Base-by-base conservation (phyloP, 2,797 vertebrate species). In the Lepus oiostolus region DNA sequence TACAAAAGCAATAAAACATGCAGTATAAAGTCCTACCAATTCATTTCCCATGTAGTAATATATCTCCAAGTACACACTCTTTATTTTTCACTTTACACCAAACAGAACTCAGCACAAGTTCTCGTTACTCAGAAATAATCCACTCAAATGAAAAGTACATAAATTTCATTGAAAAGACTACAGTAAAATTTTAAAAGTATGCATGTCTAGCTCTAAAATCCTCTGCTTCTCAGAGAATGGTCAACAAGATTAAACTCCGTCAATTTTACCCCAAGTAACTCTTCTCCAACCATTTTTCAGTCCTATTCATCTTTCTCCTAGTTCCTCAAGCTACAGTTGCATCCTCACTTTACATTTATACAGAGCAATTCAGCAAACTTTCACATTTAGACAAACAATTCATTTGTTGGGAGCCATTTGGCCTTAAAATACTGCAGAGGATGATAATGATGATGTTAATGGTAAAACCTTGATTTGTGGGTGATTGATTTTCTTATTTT, bases 81-180 rank as follows among this genome's bases (percentile, higher is more conserved):
- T 74, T 47, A 47, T 11, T 80, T 13, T 81, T 32, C 10, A 54
- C 4, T 93, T 71, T 50, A 12, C 16, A 30, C 9, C 32, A 68
- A 79, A 74, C 14, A 85, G 13, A 85, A 74, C 7, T 77, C n/a
- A 63, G 65, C 9, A 11, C 5, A 13, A 72, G 7, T 38, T 93
- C 74, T 32, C 14, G 35, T 72, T 38, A 80, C 14, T 22, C 42
- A 60, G 83, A 90, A 79, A 85, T 79, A 86, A 90, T 32, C 6
- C 14, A 82, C 19, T 67, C 19, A 82, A 82, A 68, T 17, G 67
- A 30, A 90, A 83, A 74, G 22, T 14, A 67, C 30, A 35, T 3
- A 89, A 71, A 85, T 70, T 63, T 87, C 67, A 94, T 17, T 67
- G 24, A 88, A 79, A 72, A 91, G 71, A 85, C 0, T 65, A 24